A percentile compares a stretch with the other conserved stretches of the same genome.
These are phyloP conservation scores for Andricus quercusramuli DNA, from an alignment of 2,888 invertebrate genomes.

Conservation along the genomic window DNA sequence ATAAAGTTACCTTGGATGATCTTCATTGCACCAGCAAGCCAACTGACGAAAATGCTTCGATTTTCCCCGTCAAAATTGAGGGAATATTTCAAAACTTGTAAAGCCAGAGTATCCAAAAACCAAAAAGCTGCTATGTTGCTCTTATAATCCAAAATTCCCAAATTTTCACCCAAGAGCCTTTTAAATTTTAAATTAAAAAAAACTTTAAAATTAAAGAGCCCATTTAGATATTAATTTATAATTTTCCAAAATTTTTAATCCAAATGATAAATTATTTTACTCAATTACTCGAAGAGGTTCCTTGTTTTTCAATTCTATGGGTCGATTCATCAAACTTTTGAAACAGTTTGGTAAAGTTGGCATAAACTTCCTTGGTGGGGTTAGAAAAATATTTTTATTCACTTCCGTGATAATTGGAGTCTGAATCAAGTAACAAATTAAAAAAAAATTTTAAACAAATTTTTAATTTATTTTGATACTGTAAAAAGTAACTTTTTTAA, in stretches of 20 bases:
- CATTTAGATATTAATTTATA: slow-evolving; percentile 33
- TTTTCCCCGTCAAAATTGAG: slow-evolving; percentile 55
- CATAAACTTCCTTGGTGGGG: slow-evolving; percentile 39
- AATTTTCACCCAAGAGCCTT: slow-evolving; percentile 77
- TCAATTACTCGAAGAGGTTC: slow-evolving; percentile 57
- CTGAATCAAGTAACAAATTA: neutral
- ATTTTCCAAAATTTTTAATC: slow-evolving; percentile 36
- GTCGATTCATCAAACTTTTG: slow-evolving; percentile 51
- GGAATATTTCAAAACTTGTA: slow-evolving; percentile 57
- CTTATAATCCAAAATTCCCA: slow-evolving; percentile 77
- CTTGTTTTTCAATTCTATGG: slow-evolving; percentile 56
- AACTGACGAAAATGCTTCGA: slow-evolving; percentile 63
- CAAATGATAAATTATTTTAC: slow-evolving; percentile 51
- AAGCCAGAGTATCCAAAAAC: slow-evolving; percentile 80
- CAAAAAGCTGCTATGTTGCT: slow-evolving; percentile 80
- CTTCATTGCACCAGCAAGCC: slow-evolving; percentile 68
- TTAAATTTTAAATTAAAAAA: too few species aligned
- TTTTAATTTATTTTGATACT: neutral
- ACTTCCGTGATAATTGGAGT: neutral
- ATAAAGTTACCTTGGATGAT: slow-evolving; percentile 60
- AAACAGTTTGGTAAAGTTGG: slow-evolving; percentile 58
- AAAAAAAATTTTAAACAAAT: neutral
- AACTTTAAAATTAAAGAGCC: too few species aligned
- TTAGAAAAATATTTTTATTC: neutral
- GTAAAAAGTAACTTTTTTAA: neutral